A percentile compares a stretch with the other conserved stretches of the same genome.
These are phyloP conservation scores for Mesaphorura yosii DNA, from an alignment of 1,140 invertebrate species.

Conservation along the genomic window DNA sequence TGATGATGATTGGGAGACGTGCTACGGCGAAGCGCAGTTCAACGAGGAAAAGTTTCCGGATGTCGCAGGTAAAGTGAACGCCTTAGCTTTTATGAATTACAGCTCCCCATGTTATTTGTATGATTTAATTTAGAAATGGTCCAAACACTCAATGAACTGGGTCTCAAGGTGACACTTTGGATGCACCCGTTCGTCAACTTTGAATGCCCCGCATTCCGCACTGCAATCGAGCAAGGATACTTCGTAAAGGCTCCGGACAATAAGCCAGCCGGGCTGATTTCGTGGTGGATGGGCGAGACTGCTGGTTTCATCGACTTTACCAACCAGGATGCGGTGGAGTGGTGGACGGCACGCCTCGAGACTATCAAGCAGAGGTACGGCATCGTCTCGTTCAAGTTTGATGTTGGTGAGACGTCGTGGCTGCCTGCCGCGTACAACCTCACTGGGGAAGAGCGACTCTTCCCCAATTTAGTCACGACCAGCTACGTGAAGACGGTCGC, in stretches of 20 bases:
- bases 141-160: constrained; percentile 46
- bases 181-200: constrained; percentile 77
- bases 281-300: constrained; percentile 74
- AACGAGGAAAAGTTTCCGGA: constrained; percentile 39
- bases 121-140: too few relatives aligned
- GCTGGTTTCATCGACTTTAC: constrained; percentile 62
- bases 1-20: constrained; percentile 42
- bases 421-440: constrained; percentile 45
- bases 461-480: constrained; percentile 42
- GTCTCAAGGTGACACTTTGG: constrained; percentile 69
- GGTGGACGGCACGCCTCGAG: constrained; percentile 56
- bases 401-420: constrained; percentile 64
- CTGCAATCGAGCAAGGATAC: constrained; percentile 30
- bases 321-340: constrained; percentile 54
- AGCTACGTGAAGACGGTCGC: constrained; percentile 52
- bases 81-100: too few relatives aligned
- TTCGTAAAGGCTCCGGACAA: constrained; percentile 36
- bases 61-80: too few relatives aligned
- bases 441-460: constrained; percentile 33
- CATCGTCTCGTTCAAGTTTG: constrained; percentile 84
- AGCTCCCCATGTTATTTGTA: too few relatives aligned
- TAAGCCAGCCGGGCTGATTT: constrained; percentile 45
- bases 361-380: constrained; percentile 48
- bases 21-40: constrained; percentile 37
- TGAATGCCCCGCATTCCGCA: constrained; percentile 41